Conservation (phyloP, 2,113 vertebrate genomes). For the Leptosomus discolor region DNA sequence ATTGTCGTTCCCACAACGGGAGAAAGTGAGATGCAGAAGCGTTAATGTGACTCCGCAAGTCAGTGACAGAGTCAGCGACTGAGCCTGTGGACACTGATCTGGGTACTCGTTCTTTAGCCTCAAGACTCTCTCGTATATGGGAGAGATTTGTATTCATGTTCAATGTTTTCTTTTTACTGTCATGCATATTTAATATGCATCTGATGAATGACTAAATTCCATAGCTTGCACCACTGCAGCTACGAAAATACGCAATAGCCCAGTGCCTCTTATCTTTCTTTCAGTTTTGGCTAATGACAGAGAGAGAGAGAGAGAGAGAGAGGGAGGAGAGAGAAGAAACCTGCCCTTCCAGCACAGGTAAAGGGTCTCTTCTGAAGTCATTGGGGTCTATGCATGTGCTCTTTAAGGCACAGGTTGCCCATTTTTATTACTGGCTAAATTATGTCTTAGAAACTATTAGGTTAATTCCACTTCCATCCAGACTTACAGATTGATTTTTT, state of each 20-base stretch:
- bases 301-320: background rate
- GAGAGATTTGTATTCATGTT: background rate
- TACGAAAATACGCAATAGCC: background rate
- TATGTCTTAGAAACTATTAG: background rate
- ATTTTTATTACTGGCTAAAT: background rate
- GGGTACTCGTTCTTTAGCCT: background rate
- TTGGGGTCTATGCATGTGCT: background rate
- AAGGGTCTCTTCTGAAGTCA: background rate
- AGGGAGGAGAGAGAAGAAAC: background rate
- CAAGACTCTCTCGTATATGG: background rate
- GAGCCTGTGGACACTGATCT: background rate
- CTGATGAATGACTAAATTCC: background rate
- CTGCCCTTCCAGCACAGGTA: background rate
- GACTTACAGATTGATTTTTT: background rate
- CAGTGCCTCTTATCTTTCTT: background rate
- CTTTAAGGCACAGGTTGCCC: background rate
- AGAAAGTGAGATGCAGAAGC: background rate
- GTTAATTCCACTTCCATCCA: background rate
- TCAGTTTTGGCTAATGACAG: background rate
- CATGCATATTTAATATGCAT: background rate
- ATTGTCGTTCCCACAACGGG: background rate
- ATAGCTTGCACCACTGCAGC: background rate
- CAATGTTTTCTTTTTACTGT: background rate
- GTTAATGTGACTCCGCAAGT: background rate
- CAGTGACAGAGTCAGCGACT: background rate